Conservation (phyloP, 2,113 vertebrate species). For the Mus musculus region GRCm39 chr8:65649501-65650000, state of each 20-base stretch:
- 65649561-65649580: background rate
- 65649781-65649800: constrained; percentile 7
- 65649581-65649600: background rate
- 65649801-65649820: background rate
- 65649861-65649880: background rate
- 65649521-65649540: background rate
- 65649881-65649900: background rate
- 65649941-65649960: too few relatives aligned
- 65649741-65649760: background rate
- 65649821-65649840: background rate
- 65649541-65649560: background rate
- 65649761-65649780: background rate
- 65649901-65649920: constrained; percentile 26
- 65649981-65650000: background rate
- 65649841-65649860: background rate
- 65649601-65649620: background rate
- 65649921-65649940: too few relatives aligned
- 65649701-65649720: background rate
- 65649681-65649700: background rate
- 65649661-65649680: background rate
- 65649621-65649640: background rate
- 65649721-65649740: background rate
- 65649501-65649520: background rate
- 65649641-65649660: background rate
- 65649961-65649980: too few relatives aligned